phyloP scores from a whole-genome alignment of 2,888 invertebrate species.

The Leptinotarsa tumamoca region DNA sequence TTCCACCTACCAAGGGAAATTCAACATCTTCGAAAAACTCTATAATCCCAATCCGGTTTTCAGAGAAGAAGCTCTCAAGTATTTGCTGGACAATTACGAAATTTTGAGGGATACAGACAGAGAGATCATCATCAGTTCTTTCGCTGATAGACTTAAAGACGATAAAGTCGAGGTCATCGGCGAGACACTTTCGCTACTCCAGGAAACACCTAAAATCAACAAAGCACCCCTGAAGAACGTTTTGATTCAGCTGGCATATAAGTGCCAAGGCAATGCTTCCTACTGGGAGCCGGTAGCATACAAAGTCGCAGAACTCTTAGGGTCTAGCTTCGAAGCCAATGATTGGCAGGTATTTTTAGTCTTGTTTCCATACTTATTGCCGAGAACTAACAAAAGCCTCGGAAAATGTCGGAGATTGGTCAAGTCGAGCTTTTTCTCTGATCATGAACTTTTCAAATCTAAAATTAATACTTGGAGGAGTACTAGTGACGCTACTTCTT shows the following conservation, averaged over 20 bases:
- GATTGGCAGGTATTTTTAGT: slow-evolving; percentile 72
- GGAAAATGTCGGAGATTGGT: slow-evolving; percentile 66
- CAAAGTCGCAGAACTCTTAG: slow-evolving; percentile 51
- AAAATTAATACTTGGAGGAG: slow-evolving; percentile 34
- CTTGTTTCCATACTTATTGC: slow-evolving; percentile 75
- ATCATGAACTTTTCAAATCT: slow-evolving; percentile 56
- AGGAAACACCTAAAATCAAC: slow-evolving; percentile 48
- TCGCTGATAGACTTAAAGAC: slow-evolving; percentile 77
- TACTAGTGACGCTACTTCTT: slow-evolving; percentile 36
- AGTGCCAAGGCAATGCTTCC: slow-evolving; percentile 58
- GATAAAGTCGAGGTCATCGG: slow-evolving; percentile 74
- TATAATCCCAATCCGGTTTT: slow-evolving; percentile 78
- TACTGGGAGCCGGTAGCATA: slow-evolving; percentile 65
- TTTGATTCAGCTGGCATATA: slow-evolving; percentile 69
- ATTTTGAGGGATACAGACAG: slow-evolving; percentile 68
- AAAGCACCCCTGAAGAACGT: slow-evolving; percentile 64
- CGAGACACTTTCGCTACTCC: slow-evolving; percentile 68
- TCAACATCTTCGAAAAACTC: slow-evolving; percentile 75
- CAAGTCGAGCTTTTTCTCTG: slow-evolving; percentile 64
- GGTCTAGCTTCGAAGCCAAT: slow-evolving; percentile 56
- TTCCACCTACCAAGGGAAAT: slow-evolving; percentile 51
- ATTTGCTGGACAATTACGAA: slow-evolving; percentile 71
- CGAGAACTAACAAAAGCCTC: slow-evolving; percentile 66
- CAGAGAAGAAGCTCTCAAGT: slow-evolving; percentile 76
- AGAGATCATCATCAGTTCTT: slow-evolving; percentile 74